These are phyloP conservation scores for Ophion costatus DNA, from an alignment of 2,888 invertebrate genomes.

Conservation along the genomic window DNA sequence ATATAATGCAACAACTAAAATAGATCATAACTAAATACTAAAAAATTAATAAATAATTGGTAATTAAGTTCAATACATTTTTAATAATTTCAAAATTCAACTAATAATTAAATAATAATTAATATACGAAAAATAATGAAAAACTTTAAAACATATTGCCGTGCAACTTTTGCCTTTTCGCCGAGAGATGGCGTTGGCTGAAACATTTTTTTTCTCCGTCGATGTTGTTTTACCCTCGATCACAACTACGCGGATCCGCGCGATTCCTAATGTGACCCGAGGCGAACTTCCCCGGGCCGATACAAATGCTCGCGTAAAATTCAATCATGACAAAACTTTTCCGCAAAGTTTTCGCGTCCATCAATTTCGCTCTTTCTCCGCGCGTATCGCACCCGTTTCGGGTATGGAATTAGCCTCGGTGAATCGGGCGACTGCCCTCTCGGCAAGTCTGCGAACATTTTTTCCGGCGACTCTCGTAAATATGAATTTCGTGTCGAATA, in stretches of 20 bases:
- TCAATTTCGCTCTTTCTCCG: neutral
- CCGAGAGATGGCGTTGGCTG: constrained; percentile 57
- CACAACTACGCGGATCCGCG: neutral
- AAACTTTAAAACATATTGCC: neutral
- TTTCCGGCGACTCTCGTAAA: constrained; percentile 44
- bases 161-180: neutral
- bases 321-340: neutral
- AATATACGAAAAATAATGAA: neutral
- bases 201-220: constrained; percentile 43
- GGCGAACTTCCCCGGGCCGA: neutral
- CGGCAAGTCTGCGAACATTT: constrained; percentile 62
- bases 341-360: neutral
- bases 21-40: no score
- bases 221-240: constrained; percentile 55
- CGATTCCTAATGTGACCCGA: neutral
- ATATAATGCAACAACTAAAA: no score
- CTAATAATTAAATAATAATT: no score
- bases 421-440: constrained; percentile 52
- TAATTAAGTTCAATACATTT: no score
- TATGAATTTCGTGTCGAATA: constrained; percentile 64
- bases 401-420: constrained; percentile 5
- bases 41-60: no score
- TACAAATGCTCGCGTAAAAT: constrained; percentile 20
- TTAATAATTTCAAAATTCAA: no score
- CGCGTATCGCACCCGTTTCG: neutral